Evolutionary conservation across 1,140 invertebrate genomes (phyloP).

Genomic region (Drosophila cardini): DNA sequence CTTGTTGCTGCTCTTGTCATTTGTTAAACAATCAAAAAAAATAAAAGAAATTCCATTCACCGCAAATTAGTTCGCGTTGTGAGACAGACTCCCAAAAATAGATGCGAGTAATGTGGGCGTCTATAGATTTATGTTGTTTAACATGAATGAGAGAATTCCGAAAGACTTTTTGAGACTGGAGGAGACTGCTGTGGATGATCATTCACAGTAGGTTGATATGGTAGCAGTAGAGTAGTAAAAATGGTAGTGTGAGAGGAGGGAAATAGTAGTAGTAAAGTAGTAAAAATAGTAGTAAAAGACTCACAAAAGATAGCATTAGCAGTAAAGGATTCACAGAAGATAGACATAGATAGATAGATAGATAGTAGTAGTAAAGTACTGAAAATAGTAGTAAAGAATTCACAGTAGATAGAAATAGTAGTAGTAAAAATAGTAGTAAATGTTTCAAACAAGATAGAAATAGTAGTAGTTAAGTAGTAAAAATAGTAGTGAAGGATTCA

Average conservation of each 20-base stretch:
- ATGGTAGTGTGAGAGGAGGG: too few species aligned
- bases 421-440: too few species aligned
- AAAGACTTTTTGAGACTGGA: not conserved
- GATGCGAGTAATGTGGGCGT: slow-evolving; percentile 60
- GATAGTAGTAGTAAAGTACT: too few species aligned
- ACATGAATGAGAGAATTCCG: slow-evolving; percentile 30
- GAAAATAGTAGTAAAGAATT: too few species aligned
- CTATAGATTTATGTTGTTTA: slow-evolving; percentile 75
- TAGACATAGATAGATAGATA: too few species aligned
- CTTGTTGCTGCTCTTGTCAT: slow-evolving; percentile 24
- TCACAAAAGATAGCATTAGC: too few species aligned
- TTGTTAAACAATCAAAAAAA: slow-evolving; percentile 34
- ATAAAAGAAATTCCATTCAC: slow-evolving; percentile 75
- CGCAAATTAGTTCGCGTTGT: slow-evolving; percentile 65
- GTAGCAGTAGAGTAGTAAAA: not conserved
- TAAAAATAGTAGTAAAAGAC: too few species aligned
- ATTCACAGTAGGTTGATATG: slow-evolving; percentile 41
- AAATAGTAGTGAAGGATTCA: too few species aligned
- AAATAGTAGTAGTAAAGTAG: too few species aligned
- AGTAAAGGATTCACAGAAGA: too few species aligned
- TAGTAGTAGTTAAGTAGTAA: not conserved
- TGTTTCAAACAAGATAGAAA: too few species aligned
- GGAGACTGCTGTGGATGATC: slow-evolving; percentile 25
- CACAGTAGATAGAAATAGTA: too few species aligned
- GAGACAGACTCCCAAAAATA: slow-evolving; percentile 46